Conservation (phyloP, 2,113 vertebrate species). For the Trichechus manatus region DNA sequence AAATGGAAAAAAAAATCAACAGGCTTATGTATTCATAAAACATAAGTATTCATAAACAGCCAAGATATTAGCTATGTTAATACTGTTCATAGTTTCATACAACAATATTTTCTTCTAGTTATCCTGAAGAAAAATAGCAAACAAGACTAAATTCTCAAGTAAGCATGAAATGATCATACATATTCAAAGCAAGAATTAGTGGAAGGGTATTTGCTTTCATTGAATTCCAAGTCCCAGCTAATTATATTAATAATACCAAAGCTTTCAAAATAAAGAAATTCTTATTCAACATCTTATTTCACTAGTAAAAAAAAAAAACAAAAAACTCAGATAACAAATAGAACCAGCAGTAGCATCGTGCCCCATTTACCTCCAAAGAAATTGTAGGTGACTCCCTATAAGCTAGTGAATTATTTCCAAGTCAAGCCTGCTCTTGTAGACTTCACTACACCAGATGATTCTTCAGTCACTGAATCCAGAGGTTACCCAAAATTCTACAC, state of each 20-base stretch:
- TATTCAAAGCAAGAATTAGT: constrained; percentile 35
- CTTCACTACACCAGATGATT: constrained; percentile 59
- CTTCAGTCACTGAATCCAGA: constrained; percentile 74
- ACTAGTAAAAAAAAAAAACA: constrained; percentile 58
- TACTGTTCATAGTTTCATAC: neutral
- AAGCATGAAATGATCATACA: constrained; percentile 12
- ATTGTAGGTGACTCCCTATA: constrained; percentile 58
- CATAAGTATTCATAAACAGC: neutral
- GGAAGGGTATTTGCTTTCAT: constrained; percentile 38
- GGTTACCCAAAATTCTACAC: constrained; percentile 74
- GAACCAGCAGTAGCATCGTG: constrained; percentile 55
- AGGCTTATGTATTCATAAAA: constrained; percentile 23
- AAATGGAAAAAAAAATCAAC: constrained; percentile 52
- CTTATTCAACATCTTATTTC: constrained; percentile 79
- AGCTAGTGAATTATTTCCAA: constrained; percentile 39
- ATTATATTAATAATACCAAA: constrained; percentile 76
- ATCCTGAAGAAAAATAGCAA: constrained; percentile 18
- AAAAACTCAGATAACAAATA: constrained; percentile 67
- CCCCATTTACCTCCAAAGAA: constrained; percentile 78
- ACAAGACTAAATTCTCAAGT: constrained; percentile 44
- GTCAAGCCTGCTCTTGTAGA: constrained; percentile 69
- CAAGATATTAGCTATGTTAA: neutral
- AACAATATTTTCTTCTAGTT: constrained; percentile 8
- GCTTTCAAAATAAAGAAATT: constrained; percentile 80
- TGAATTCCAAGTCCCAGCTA: constrained; percentile 72